Evolutionary conservation across 1,140 invertebrate species (phyloP).

Genomic region (Harlomillsia oculata): DNA sequence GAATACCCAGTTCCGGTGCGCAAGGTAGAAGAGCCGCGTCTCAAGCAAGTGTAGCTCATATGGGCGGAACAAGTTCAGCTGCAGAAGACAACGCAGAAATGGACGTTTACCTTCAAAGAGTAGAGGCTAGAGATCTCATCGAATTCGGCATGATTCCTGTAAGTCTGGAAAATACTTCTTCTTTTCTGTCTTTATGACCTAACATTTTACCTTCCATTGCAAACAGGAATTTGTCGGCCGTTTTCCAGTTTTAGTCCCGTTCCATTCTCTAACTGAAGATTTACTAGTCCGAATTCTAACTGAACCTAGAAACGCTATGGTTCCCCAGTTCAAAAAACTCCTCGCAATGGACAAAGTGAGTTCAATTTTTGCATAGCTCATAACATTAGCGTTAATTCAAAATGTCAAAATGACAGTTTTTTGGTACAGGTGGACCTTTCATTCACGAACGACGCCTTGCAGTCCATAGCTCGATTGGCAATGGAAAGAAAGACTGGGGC

Average conservation of each 20-base stretch:
- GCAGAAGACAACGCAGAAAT: conserved; percentile 66
- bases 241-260: conserved; percentile 92
- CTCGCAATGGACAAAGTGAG: conserved; percentile 64
- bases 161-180: conserved; percentile 37
- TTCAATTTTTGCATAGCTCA: no score
- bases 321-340: conserved; percentile 70
- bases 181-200: neutral
- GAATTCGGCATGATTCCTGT: conserved; percentile 95
- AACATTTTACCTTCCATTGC: neutral
- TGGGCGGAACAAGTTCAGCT: conserved; percentile 48
- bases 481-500: conserved; percentile 96
- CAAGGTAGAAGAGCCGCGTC: conserved; percentile 72
- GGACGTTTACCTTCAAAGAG: conserved; percentile 67
- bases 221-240: conserved; percentile 88
- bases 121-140: conserved; percentile 94
- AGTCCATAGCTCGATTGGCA: conserved; percentile 75
- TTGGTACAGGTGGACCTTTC: conserved; percentile 68
- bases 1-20: conserved; percentile 58
- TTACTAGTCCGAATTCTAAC: conserved; percentile 92
- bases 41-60: conserved; percentile 55
- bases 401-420: no score
- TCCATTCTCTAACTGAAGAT: conserved; percentile 84
- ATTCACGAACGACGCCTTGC: conserved; percentile 77
- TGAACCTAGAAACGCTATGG: conserved; percentile 91
- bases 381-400: neutral